Conservation (phyloP, 2,888 invertebrate genomes). For the Eledona agricola region DNA sequence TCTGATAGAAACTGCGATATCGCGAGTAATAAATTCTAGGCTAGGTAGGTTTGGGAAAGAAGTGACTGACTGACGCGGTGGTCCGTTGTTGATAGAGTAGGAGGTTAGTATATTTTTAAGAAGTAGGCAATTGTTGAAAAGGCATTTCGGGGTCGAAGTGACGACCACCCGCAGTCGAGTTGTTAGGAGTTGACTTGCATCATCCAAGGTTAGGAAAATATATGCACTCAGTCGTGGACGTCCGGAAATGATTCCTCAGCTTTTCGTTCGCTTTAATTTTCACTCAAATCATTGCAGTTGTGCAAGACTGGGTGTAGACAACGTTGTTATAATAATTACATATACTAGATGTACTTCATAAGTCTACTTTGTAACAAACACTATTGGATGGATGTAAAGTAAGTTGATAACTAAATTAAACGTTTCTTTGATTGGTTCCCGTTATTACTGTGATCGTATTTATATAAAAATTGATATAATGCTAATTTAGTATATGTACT, state of each 20-base stretch:
- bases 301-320: slow-evolving; percentile 54
- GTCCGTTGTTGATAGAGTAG: slow-evolving; percentile 42
- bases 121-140: slow-evolving; percentile 40
- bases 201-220: slow-evolving; percentile 40
- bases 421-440: slow-evolving; percentile 55
- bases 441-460: slow-evolving; percentile 62
- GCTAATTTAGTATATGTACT: slow-evolving; percentile 46
- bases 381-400: slow-evolving; percentile 49
- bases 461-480: slow-evolving; percentile 55
- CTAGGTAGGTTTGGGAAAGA: slow-evolving; percentile 34
- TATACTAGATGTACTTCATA: slow-evolving; percentile 48
- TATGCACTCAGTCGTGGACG: slow-evolving; percentile 39
- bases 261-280: slow-evolving; percentile 21
- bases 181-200: slow-evolving; percentile 43
- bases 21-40: slow-evolving; percentile 40
- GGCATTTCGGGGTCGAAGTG: slow-evolving; percentile 32
- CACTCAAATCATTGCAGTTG: slow-evolving; percentile 30
- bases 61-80: slow-evolving; percentile 37
- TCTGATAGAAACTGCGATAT: slow-evolving; percentile 42
- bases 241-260: slow-evolving; percentile 30
- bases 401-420: slow-evolving; percentile 40
- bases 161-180: slow-evolving; percentile 37
- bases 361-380: slow-evolving; percentile 48
- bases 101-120: slow-evolving; percentile 40
- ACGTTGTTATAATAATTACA: slow-evolving; percentile 51